These are phyloP conservation scores for Eulacestoma nigropectus DNA, from an alignment of 2,113 vertebrate species.

Conservation along the genomic window DNA sequence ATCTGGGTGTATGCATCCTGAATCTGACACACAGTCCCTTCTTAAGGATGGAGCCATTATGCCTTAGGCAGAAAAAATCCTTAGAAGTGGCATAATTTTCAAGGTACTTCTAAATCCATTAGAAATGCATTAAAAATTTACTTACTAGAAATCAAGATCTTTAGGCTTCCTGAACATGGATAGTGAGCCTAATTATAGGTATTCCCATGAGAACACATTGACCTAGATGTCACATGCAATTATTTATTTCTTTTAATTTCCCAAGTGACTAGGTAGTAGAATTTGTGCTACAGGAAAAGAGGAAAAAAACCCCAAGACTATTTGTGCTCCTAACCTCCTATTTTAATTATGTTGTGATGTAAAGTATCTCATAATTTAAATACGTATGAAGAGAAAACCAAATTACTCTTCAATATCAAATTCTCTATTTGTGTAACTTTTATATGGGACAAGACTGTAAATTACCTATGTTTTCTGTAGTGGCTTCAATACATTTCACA, in stretches of 20 bases:
- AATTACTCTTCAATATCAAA: not conserved
- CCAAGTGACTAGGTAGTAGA: not conserved
- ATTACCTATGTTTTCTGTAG: constrained; percentile 71
- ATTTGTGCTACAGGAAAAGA: not conserved
- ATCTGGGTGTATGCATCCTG: not conserved
- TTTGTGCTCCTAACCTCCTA: not conserved
- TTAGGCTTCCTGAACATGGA: not conserved
- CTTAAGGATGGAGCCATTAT: not conserved
- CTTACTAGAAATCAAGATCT: not conserved
- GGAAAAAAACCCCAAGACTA: not conserved
- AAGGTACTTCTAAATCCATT: not conserved
- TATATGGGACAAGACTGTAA: not conserved
- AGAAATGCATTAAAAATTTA: not conserved
- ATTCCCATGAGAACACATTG: not conserved
- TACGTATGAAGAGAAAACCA: not conserved
- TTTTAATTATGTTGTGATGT: not conserved
- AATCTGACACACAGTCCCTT: not conserved
- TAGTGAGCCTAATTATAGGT: not conserved
- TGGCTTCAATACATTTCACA: constrained; percentile 71
- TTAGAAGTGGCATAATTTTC: not conserved
- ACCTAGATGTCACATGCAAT: not conserved
- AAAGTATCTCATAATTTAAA: not conserved
- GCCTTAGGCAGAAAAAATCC: not conserved
- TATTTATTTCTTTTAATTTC: not conserved
- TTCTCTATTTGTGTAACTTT: not conserved